Evolutionary conservation across 2,113 vertebrate genomes (phyloP).

Genomic region (Dryoscopus gambensis): DNA sequence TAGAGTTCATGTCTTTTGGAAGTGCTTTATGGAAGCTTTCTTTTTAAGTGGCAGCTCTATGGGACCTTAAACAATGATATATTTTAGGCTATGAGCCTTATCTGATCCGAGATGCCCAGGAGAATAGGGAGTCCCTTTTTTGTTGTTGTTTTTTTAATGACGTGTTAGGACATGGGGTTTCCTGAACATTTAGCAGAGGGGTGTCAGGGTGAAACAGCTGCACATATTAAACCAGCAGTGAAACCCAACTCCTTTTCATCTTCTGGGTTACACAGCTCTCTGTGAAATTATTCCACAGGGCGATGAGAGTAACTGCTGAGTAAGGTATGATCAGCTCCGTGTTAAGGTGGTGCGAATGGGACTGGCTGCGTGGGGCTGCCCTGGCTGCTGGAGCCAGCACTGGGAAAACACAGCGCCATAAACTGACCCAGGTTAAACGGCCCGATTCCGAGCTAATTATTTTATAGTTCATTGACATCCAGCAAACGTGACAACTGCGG

Average conservation of each 20-base stretch:
- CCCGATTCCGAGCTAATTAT: constrained; percentile 50
- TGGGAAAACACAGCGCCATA: constrained; percentile 9
- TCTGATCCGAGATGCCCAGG: background rate
- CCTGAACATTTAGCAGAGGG: constrained; percentile 54
- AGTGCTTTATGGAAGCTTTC: background rate
- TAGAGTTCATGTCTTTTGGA: background rate
- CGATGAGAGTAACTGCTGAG: constrained; percentile 24
- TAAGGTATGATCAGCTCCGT: background rate
- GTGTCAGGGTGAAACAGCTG: constrained; percentile 62
- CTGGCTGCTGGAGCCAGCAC: background rate
- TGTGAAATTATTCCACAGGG: constrained; percentile 42
- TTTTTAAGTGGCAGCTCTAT: background rate
- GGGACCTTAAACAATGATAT: background rate
- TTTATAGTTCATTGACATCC: constrained; percentile 63
- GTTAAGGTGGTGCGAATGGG: constrained; percentile 34
- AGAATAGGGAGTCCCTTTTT: background rate
- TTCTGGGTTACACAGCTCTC: constrained; percentile 44
- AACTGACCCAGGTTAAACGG: constrained; percentile 31
- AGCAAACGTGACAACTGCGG: constrained; percentile 60
- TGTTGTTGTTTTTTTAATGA: background rate
- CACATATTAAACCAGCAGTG: constrained; percentile 37
- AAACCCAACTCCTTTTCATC: constrained; percentile 65
- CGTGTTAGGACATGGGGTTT: constrained; percentile 18
- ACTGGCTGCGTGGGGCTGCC: constrained; percentile 6
- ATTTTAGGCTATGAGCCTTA: background rate